Base-by-base conservation (phyloP, 2,113 vertebrate species). In the Clarias batrachus region DNA sequence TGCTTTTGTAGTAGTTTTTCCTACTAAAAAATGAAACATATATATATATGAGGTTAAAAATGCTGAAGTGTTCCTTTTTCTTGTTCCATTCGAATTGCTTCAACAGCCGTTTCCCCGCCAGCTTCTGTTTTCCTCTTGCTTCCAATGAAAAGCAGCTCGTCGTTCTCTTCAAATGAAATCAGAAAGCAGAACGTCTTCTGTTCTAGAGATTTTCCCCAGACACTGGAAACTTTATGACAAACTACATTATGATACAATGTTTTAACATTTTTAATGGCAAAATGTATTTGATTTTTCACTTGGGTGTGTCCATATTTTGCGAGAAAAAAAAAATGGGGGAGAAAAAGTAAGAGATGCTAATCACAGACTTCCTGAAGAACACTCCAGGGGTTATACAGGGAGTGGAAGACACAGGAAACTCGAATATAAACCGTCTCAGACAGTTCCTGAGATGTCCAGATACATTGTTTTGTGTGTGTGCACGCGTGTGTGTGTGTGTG, bases 301-400 rank as follows among this genome's bases (percentile, higher is more conserved):
- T 60, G 56, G 17, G 78, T 80, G 78, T 80, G 56, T 54, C 4
- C 5, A 3, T 3, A 17, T 19, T 11, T 66, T 0, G 12, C 66
- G 25, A 88, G 30, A 68, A 30, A 88, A 56, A 56, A 74, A 74
- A 54, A 66, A 82, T 16, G 77, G 79, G 65, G 25, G 48, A 48
- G 48, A 48, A 57, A 19, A 85, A 83, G 85, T 85, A 91, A 91
- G 60, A 91, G 17, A 90, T 87, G 87, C 90, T 92, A 93, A 94
- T 94, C 86, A 93, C 90, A 78, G 90, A 92, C 92, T 94, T 94
- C 94, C 94, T 95, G 93, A 89, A 88, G 90, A 87, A 87, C 85
- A 59, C 88, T 85, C 56, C 6, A 54, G 54, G 62, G 89, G 88
- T 89, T 89, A 88, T 90, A 85, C 91, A 66, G 70, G 74, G 78